A percentile compares a stretch with the other conserved stretches of the same genome.
These are phyloP conservation scores for Scolopax mira DNA, from an alignment of 2,113 vertebrate species.

Conservation along the genomic window DNA sequence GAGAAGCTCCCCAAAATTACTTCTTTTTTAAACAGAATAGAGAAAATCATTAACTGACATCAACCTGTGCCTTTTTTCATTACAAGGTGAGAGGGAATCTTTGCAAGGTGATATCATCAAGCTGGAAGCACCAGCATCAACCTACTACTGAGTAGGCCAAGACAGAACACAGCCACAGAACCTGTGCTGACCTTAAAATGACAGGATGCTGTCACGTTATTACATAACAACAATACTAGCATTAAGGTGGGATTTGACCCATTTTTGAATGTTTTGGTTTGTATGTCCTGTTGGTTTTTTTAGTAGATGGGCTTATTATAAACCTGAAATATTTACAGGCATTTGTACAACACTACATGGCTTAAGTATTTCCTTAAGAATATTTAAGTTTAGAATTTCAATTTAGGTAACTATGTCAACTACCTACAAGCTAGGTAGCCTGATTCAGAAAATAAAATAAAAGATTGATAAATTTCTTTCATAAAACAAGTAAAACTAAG, in stretches of 20 bases:
- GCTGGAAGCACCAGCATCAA: not conserved
- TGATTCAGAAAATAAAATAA: not conserved
- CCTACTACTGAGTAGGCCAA: not conserved
- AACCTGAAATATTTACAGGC: not conserved
- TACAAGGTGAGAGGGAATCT: not conserved
- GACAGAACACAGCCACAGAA: not conserved
- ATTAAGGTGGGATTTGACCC: not conserved
- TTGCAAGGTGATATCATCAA: not conserved
- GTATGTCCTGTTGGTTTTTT: not conserved
- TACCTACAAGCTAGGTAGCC: not conserved
- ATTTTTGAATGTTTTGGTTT: not conserved
- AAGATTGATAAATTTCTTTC: not conserved
- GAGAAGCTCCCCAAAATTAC: not conserved
- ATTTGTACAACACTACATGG: not conserved
- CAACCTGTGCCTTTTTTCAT: not conserved
- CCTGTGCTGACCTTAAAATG: not conserved
- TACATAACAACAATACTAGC: not conserved
- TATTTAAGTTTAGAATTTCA: not conserved
- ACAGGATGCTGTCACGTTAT: not conserved
- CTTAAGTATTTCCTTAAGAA: not conserved
- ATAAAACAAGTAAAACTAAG: not conserved
- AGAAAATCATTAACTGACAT: not conserved
- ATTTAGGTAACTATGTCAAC: not conserved
- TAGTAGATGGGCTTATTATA: not conserved
- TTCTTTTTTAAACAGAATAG: not conserved